Base-by-base conservation (phyloP, 1,140 invertebrate species). In the Lucilia cuprina region DNA sequence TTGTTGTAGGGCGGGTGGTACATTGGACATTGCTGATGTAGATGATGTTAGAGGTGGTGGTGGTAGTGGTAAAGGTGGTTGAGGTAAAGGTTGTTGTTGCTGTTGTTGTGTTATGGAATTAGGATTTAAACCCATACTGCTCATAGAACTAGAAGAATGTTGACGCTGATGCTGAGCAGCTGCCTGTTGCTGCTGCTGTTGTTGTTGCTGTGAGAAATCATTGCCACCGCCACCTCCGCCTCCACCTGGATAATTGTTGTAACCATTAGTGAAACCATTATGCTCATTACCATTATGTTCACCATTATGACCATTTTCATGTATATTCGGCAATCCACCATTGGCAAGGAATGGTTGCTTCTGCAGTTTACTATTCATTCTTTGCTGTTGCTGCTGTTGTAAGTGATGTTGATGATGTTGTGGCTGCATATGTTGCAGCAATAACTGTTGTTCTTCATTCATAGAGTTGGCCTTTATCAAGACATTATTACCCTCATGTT, bases 301-400 rank as follows among this genome's bases (percentile, higher is more conserved):
- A 30, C 86, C 88, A 84, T 88, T 88, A 1, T 84, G 77, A 60
- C 88, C 88, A 19, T 90, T 89, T 82, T 90, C 89, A 7, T 87
- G 86, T 34, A 90, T 90, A 78, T 90, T 88, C 7, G 89, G 89
- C 55, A 90, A 21, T 8, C 89, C 89, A 5, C 89, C 89, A 60
- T 89, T 90, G 78, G 86, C 85, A 70, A 90, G 86, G 9, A 90
- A 89, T 0, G 89, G 87, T 82, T 90, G 87, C 83, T 90, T 90
- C 70, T 91, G 88, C 17, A 88, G 84, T 74, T 90, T 90, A 83
- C 88, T 89, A 80, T 90, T 90, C 0, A 89, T 82, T 0, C 87
- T 86, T 82, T 89, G 88, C 83, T 88, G 90, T 49, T 90, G 89
- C 82, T 89, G 88, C 84, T 89, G 89, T 21, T 89, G 87, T 74